Base-by-base conservation (phyloP, 2,797 vertebrate species). In the Anisognathus igniventris region DNA sequence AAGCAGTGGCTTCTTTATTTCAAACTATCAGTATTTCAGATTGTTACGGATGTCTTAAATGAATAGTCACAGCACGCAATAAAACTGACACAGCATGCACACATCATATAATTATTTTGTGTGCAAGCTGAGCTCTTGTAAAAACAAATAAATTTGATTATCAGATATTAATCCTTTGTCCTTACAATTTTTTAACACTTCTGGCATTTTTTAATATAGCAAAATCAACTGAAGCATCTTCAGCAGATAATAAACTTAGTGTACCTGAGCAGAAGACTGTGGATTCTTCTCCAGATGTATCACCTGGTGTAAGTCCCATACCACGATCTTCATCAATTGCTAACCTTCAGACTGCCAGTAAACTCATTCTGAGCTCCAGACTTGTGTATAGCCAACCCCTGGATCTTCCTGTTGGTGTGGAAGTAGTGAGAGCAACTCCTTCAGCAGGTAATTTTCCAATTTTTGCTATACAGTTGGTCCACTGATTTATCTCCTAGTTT, bases 281-380 rank as follows among this genome's bases (percentile, higher is more conserved):
- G 6, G 98, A 99, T 90, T 99, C 98, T 3, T 99, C 99, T 95
- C 98, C 99, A 23, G 99, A 99, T 96, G 94, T 97, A 3, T 98
- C 98, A 76, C 98, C 99, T 13, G 84, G 98, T 53, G 31, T 97
- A 78, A 98, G 97, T 96, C 98, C 99, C 22, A 98, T 99, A 96
- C 98, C 99, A 28, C 98, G 99, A 62, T 99, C 99, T 47, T 98
- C 99, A 74, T 99, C 99, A n/a, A 99, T 99, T 44, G 99, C 99
- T 95, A 99, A 99, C 96, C 98, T 99, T 85, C 99, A 99, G 92
- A 99, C 99, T 76, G 99, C 99, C 66, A 99, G 99, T 97, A 99
- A 99, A 98, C 98, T 99, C 92, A 99, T 99, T 96, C 98, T 99
- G 97, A 99, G 98, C 97, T 99, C 99, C 90, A 98, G 97, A 90